Evolutionary conservation across 2,797 vertebrate species (phyloP).

Genomic region (Notolabrus celidotus): DNA sequence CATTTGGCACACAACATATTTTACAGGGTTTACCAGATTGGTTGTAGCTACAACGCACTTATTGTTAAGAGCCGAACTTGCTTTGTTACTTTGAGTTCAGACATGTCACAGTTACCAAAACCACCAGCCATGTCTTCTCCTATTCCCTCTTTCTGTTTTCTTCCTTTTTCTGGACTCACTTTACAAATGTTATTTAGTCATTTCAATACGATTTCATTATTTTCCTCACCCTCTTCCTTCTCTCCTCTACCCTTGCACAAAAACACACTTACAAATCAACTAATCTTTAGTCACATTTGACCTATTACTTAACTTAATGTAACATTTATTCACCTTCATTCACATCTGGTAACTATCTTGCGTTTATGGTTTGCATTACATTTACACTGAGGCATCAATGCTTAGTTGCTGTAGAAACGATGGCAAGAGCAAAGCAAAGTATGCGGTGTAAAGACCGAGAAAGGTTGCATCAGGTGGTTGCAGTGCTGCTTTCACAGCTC

Average conservation of each 20-base stretch:
- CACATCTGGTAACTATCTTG: background rate
- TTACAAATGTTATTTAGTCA: background rate
- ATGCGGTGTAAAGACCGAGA: background rate
- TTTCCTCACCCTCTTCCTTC: background rate
- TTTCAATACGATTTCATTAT: background rate
- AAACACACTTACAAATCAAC: too few species aligned
- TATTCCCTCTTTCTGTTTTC: background rate
- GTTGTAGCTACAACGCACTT: slow-evolving; percentile 7
- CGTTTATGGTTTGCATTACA: background rate
- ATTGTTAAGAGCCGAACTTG: background rate
- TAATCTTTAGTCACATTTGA: too few species aligned
- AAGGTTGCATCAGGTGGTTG: background rate
- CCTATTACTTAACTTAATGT: too few species aligned
- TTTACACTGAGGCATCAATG: background rate
- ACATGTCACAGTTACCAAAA: background rate
- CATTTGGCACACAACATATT: slow-evolving; percentile 49
- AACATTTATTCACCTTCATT: background rate
- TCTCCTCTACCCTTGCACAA: too few species aligned
- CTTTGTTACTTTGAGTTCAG: background rate
- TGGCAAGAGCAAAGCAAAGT: too few species aligned
- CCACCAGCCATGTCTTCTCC: background rate
- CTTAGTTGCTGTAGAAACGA: background rate
- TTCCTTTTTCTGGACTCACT: background rate
- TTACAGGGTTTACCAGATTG: slow-evolving; percentile 34
- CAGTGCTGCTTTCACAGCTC: too few species aligned